Evolutionary conservation across 2,113 vertebrate genomes (phyloP).

Genomic region (Chloropsis cyanopogon): DNA sequence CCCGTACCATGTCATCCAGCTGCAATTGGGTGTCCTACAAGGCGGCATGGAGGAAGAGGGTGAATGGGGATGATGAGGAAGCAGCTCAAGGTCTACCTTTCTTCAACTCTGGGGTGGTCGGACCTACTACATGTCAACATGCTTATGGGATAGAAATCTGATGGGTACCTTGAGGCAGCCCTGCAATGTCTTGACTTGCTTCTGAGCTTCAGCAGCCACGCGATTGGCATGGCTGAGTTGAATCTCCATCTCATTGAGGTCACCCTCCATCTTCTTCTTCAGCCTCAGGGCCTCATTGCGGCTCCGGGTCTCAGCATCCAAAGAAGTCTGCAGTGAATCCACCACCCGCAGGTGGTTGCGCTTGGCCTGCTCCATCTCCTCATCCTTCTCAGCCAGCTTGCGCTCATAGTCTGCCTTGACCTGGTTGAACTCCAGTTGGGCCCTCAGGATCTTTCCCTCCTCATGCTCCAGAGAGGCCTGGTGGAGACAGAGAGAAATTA

Average conservation of each 20-base stretch:
- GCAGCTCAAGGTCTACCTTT: not conserved
- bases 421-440: conserved; percentile 89
- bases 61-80: not conserved
- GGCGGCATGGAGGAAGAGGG: rapidly evolving
- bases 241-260: conserved; percentile 92
- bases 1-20: conserved; percentile 73
- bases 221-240: conserved; percentile 84
- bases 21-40: conserved; percentile 81
- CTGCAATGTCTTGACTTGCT: conserved; percentile 85
- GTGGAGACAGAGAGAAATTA: not conserved
- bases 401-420: conserved; percentile 86
- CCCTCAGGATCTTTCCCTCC: conserved; percentile 90
- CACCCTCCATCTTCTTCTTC: conserved; percentile 92
- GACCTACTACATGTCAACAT: not conserved
- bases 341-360: conserved; percentile 85
- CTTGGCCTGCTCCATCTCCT: conserved; percentile 92
- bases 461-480: conserved; percentile 90
- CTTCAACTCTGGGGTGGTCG: not conserved
- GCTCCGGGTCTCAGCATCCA: conserved; percentile 88
- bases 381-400: conserved; percentile 87
- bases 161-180: conserved; percentile 77
- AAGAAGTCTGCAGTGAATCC: conserved; percentile 87
- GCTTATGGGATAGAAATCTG: not conserved
- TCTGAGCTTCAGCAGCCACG: conserved; percentile 80
- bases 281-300: conserved; percentile 88